A percentile compares a stretch with the other conserved stretches of the same genome.
These are phyloP conservation scores for Trilocha varians DNA, from an alignment of 2,888 invertebrate genomes.

Conservation along the genomic window DNA sequence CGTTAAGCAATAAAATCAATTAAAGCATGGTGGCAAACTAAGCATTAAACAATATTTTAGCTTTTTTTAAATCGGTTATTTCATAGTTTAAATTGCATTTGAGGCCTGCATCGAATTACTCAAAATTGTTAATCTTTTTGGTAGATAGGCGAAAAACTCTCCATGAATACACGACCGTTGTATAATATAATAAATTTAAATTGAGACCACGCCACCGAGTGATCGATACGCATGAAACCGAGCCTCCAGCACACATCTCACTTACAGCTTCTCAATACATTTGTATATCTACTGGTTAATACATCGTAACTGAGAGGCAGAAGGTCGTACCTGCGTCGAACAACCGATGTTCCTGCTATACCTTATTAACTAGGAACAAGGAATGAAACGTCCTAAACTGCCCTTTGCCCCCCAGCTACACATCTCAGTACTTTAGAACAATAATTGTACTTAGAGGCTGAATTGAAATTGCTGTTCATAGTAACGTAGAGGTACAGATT, in stretches of 20 bases:
- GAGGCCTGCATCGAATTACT: not conserved
- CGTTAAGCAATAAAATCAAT: conserved; percentile 11
- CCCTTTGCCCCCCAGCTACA: conserved; percentile 69
- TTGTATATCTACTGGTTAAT: conserved; percentile 48
- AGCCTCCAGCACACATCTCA: conserved; percentile 72
- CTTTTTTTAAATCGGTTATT: conserved; percentile 7
- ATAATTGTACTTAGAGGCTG: conserved; percentile 65
- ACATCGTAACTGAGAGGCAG: conserved; percentile 68
- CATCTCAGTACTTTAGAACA: conserved; percentile 57
- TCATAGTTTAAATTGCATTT: not conserved
- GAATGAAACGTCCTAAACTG: conserved; percentile 39
- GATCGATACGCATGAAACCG: conserved; percentile 70
- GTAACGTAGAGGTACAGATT: conserved; percentile 53
- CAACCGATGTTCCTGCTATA: conserved; percentile 12
- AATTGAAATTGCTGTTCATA: conserved; percentile 59
- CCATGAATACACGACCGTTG: conserved; percentile 49
- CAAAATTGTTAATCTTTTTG: not conserved
- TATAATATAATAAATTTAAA: conserved; percentile 57
- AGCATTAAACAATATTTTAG: conserved; percentile 13
- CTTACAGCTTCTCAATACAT: conserved; percentile 71
- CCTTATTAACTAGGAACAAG: conserved; percentile 17
- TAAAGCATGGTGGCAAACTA: conserved; percentile 43
- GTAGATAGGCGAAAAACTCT: conserved; percentile 14
- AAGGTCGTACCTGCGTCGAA: conserved; percentile 37
- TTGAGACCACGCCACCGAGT: conserved; percentile 73